phyloP scores from a whole-genome alignment of 2,797 vertebrate species.

The Chaetophractus vellerosus region DNA sequence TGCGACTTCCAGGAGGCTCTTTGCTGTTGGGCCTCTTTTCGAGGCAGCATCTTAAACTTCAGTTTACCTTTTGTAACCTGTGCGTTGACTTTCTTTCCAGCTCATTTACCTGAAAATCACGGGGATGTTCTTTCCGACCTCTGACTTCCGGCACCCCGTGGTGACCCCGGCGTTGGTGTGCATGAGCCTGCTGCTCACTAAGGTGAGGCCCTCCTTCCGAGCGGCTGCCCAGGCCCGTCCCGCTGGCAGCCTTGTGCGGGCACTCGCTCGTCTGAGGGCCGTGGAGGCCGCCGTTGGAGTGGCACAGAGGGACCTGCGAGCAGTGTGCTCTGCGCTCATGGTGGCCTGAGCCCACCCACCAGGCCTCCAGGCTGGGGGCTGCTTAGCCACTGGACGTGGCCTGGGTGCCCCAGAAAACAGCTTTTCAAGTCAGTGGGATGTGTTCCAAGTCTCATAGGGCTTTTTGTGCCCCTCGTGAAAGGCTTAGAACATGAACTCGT shows the following conservation, averaged over 20 bases:
- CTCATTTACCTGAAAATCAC: conserved; percentile 95
- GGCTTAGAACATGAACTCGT: accelerated
- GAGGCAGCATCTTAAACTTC: accelerated
- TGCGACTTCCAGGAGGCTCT: accelerated
- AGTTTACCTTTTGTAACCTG: background rate
- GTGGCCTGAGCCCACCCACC: too few relatives aligned
- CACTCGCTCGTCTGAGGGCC: background rate
- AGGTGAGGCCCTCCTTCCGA: conserved; percentile 91
- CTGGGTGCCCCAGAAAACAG: too few relatives aligned
- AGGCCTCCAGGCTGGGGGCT: background rate
- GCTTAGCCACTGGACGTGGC: too few relatives aligned
- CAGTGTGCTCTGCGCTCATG: background rate
- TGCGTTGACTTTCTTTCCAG: conserved; percentile 86
- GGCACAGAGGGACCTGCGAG: too few relatives aligned
- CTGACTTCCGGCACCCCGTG: conserved; percentile 97
- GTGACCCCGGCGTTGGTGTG: conserved; percentile 96
- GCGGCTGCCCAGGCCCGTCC: too few relatives aligned
- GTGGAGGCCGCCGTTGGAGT: accelerated
- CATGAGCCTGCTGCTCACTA: conserved; percentile 95
- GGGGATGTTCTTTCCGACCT: conserved; percentile 95
- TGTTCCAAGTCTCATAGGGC: accelerated
- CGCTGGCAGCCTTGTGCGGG: too few relatives aligned
- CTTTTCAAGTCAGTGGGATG: accelerated
- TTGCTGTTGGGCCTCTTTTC: accelerated
- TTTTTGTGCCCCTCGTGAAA: background rate